These are phyloP conservation scores for Heterodera carotae DNA, from an alignment of 1,140 invertebrate species.

Conservation along the genomic window DNA sequence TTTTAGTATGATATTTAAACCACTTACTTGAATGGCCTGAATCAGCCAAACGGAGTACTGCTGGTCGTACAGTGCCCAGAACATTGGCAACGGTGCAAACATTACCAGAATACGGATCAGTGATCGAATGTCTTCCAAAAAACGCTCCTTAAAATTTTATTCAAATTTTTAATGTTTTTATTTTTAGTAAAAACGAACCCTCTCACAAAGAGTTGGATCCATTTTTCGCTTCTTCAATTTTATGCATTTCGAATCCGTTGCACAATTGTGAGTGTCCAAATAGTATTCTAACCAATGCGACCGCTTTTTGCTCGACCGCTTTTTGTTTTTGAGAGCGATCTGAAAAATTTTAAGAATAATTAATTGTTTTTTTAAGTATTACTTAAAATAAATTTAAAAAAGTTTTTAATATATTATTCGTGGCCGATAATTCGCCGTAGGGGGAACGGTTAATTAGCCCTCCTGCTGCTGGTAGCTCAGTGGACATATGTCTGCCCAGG, in stretches of 20 bases:
- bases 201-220: constrained; percentile 22
- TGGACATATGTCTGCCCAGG: too few relatives aligned
- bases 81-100: constrained; percentile 30
- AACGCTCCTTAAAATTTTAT: not conserved
- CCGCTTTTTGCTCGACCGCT: constrained; percentile 17
- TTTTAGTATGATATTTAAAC: not conserved
- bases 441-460: too few relatives aligned
- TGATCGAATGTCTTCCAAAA: constrained; percentile 31
- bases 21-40: constrained; percentile 52
- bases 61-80: constrained; percentile 73
- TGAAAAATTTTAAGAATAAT: constrained; percentile 6
- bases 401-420: not conserved
- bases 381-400: too few relatives aligned
- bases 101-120: constrained; percentile 28
- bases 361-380: not conserved
- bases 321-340: constrained; percentile 22
- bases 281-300: constrained; percentile 42
- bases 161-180: not conserved
- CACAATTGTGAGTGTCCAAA: constrained; percentile 65
- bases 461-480: too few relatives aligned
- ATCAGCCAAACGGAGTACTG: constrained; percentile 62
- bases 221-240: constrained; percentile 15
- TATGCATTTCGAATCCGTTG: constrained; percentile 76
- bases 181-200: not conserved
- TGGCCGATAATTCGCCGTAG: not conserved